Percentiles rank a stretch among this genome's conserved stretches.
phyloP scores from a whole-genome alignment of 2,113 vertebrate genomes.

The Ophthalmolycus amberensis region DNA sequence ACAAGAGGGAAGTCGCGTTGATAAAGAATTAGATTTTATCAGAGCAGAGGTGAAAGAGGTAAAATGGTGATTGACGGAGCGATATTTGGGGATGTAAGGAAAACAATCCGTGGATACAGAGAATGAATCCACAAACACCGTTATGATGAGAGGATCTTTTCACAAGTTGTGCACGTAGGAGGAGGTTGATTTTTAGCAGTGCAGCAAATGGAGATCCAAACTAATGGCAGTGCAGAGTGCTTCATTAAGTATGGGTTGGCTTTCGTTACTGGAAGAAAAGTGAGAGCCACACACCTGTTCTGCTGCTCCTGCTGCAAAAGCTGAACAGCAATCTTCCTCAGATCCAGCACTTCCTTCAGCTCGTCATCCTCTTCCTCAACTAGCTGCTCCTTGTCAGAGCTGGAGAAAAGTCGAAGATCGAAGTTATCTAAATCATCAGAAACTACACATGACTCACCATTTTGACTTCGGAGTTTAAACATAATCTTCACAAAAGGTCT shows the following conservation, averaged over 20 bases:
- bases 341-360: conserved; percentile 93
- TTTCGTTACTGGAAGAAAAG: background rate
- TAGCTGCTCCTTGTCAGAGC: conserved; percentile 90
- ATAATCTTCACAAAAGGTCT: background rate
- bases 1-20: conserved; percentile 5
- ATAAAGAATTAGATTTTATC: background rate
- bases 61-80: conserved; percentile 15
- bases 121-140: background rate
- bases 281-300: conserved; percentile 85
- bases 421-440: background rate
- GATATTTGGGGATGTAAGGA: background rate
- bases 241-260: background rate
- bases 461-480: background rate
- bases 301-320: conserved; percentile 96
- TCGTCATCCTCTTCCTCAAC: conserved; percentile 91
- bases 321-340: conserved; percentile 96
- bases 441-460: background rate
- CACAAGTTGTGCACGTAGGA: background rate
- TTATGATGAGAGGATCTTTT: background rate
- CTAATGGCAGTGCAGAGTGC: background rate
- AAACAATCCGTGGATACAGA: background rate
- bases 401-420: conserved; percentile 52
- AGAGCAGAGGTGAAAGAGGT: conserved; percentile 49
- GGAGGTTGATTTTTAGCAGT: conserved; percentile 1
- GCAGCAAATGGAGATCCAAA: background rate